phyloP scores from a whole-genome alignment of 2,113 vertebrate species.

The Zapornia atra region DNA sequence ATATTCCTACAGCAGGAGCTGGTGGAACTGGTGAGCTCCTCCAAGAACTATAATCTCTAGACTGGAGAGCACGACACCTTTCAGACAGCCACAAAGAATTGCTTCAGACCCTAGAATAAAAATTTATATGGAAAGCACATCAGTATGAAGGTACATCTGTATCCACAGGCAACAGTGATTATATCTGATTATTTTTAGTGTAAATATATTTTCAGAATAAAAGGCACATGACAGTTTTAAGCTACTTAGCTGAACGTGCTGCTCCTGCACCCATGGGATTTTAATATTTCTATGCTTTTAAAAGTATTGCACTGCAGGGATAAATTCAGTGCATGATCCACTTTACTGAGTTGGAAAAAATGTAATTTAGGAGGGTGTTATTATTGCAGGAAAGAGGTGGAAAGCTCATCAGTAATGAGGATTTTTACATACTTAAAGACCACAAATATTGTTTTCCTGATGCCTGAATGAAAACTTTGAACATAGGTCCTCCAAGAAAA shows the following conservation, averaged over 20 bases:
- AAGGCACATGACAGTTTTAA: neutral
- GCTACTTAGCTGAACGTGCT: neutral
- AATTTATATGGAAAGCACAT: neutral
- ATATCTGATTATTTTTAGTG: neutral
- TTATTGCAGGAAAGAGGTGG: neutral
- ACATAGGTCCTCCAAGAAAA: neutral
- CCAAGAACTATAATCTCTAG: neutral
- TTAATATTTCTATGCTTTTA: neutral
- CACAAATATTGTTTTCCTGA: neutral
- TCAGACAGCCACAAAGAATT: neutral
- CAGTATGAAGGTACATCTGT: neutral
- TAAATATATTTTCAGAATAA: conserved; percentile 26
- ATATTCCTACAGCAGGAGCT: neutral
- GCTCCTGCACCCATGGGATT: conserved; percentile 6
- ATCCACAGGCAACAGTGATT: conserved; percentile 19
- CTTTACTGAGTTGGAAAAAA: conserved; percentile 6
- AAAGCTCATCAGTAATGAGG: neutral
- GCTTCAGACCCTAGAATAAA: neutral
- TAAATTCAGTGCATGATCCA: neutral
- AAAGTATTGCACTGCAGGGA: neutral
- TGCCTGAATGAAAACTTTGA: neutral
- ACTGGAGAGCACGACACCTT: neutral
- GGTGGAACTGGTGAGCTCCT: neutral
- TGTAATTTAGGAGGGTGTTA: neutral
- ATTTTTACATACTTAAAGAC: neutral